These are phyloP conservation scores for Eutrigla gurnardus DNA, from an alignment of 2,797 vertebrate species.

Conservation along the genomic window DNA sequence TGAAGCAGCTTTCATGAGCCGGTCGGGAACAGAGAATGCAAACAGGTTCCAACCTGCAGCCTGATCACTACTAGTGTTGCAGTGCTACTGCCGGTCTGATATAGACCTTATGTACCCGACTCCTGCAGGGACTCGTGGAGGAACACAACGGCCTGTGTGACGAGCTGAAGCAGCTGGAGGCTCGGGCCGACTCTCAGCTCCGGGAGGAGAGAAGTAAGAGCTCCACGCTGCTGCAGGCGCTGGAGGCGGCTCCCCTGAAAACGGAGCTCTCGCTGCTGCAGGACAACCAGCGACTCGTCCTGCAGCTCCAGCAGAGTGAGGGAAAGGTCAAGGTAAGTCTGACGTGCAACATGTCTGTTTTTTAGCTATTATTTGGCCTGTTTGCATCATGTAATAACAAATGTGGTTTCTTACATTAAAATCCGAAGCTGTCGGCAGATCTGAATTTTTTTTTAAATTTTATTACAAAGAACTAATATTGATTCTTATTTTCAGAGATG, in stretches of 20 bases:
- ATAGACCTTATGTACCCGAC: neutral
- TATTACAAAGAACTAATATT: neutral
- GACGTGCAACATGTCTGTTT: neutral
- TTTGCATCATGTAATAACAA: neutral
- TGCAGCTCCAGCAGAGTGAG: slow-evolving; percentile 72
- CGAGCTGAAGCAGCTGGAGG: slow-evolving; percentile 49
- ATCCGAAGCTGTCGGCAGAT: neutral
- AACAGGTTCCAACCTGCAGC: too few relatives aligned
- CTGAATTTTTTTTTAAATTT: neutral
- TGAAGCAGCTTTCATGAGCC: too few relatives aligned
- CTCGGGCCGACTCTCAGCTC: slow-evolving; percentile 29
- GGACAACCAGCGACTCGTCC: slow-evolving; percentile 71
- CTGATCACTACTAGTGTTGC: neutral
- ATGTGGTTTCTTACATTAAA: too few relatives aligned
- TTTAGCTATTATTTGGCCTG: neutral
- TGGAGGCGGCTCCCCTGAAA: slow-evolving; percentile 47
- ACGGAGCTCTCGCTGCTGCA: slow-evolving; percentile 64
- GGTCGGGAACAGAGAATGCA: too few relatives aligned
- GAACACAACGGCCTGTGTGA: neutral
- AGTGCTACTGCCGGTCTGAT: neutral
- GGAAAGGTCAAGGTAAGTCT: slow-evolving; percentile 78
- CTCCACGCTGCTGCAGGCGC: slow-evolving; percentile 70
- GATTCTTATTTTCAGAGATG: neutral
- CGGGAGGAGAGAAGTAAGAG: slow-evolving; percentile 76
- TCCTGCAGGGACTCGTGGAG: slow-evolving; percentile 31